A percentile compares a stretch with the other conserved stretches of the same genome.
Evolutionary conservation across 2,888 invertebrate genomes (phyloP).

Genomic region (Heliconius sara): DNA sequence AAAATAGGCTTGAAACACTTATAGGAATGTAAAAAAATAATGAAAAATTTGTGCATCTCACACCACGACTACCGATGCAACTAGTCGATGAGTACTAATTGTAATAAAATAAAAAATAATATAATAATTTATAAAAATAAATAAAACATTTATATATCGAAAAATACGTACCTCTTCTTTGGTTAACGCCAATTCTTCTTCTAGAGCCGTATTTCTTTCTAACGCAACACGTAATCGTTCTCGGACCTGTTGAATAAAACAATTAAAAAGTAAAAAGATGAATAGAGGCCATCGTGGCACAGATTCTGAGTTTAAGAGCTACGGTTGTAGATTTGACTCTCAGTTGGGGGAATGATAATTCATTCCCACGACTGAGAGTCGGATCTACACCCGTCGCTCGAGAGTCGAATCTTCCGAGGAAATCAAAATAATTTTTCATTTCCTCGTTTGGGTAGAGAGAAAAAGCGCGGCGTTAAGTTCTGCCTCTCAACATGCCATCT

Average conservation of each 20-base stretch:
- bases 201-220: conserved; percentile 97
- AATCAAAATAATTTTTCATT: too few species aligned
- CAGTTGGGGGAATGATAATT: too few species aligned
- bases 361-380: too few species aligned
- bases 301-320: too few species aligned
- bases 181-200: conserved; percentile 97
- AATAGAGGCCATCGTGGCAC: background rate
- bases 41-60: background rate
- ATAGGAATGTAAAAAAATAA: background rate
- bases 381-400: too few species aligned
- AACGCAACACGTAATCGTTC: conserved; percentile 97
- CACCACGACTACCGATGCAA: conserved; percentile 22
- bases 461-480: too few species aligned
- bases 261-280: background rate
- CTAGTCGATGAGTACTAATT: conserved; percentile 10
- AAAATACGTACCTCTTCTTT: conserved; percentile 94
- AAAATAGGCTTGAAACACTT: background rate
- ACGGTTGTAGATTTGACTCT: too few species aligned
- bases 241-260: conserved; percentile 88
- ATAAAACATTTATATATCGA: background rate
- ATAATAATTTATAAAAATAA: background rate
- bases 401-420: too few species aligned
- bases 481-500: too few species aligned
- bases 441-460: too few species aligned
- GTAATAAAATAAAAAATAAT: background rate